Evolutionary conservation across 2,797 vertebrate species (phyloP), one percentile per base, ranked within the genome.

Genomic region (Helicolenus hilgendorfi): DNA sequence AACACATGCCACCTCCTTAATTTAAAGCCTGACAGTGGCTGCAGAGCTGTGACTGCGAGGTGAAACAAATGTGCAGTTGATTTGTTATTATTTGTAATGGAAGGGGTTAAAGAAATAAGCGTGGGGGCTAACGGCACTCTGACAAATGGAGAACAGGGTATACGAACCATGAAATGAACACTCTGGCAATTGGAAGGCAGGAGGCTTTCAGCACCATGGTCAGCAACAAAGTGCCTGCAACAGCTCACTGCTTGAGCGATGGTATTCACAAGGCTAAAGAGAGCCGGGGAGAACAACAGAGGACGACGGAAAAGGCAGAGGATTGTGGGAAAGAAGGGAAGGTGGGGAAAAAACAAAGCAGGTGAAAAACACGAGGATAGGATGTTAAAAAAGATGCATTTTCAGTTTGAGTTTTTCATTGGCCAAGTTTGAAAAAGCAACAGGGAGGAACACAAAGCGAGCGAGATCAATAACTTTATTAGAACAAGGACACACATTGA

Each of bases 101-200:
- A 97, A 98, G 94, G 97, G 97, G 97, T 98, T 97, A 98, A 98
- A 97, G 95, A 97, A 97, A 98, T 97, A 97, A 96, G 96, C 78
- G 85, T 81, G 93, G 87, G 92, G 91, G 95, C 97, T 97, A 98
- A 97, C 96, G 95, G 97, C 96, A 94, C 88, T 93, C 96, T 97
- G 97, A 98, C 97, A 98, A 98, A 98, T 97, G 96, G 96, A 97
- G 96, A 97, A 95, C 95, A 87, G 94, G 93, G 93, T 97, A 97
- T 97, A 97, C 97, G 97, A 97, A 98, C 95, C 97, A 97, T 98
- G 97, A 98, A 98, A 98, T 98, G 97, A 98, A 98, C 97, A 98
- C 96, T 97, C 95, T 96, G 90, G 97, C 97, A 97, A 97, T 96
- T 96, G 96, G 97, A 97, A 97, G 91, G 97, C 95, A 96, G 96